phyloP scores from a whole-genome alignment of 2,888 invertebrate species.

The Agriopis marginaria region DNA sequence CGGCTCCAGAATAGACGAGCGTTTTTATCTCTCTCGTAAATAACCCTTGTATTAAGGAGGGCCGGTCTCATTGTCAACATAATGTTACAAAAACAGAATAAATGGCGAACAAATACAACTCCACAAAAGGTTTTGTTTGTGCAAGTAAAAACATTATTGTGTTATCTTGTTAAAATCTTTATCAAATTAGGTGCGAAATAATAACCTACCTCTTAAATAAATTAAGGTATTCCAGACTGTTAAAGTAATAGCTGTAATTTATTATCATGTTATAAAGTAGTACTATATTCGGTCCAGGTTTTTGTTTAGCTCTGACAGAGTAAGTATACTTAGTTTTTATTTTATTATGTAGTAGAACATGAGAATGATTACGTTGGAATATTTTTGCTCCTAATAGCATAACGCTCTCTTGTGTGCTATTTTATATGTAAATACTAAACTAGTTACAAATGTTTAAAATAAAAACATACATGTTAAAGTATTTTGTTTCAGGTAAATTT shows the following conservation, averaged over 20 bases:
- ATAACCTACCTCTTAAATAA: background rate
- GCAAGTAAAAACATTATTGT: constrained; percentile 16
- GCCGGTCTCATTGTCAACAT: constrained; percentile 30
- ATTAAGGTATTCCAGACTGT: background rate
- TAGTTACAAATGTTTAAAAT: background rate
- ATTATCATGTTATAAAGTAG: background rate
- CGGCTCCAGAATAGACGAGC: constrained; percentile 7
- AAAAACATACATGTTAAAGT: background rate
- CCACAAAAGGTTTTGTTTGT: constrained; percentile 10
- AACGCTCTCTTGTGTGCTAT: no score
- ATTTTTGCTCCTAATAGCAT: no score
- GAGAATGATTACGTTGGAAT: background rate
- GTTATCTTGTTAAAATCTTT: constrained; percentile 15
- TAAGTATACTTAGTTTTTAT: no score
- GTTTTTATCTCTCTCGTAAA: constrained; percentile 28
- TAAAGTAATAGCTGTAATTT: background rate
- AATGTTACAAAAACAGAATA: constrained; percentile 23
- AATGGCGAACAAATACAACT: constrained; percentile 21
- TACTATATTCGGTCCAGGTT: no score
- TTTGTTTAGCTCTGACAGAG: no score
- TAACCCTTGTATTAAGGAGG: constrained; percentile 32
- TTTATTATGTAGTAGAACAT: no score
- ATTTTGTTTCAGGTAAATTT: background rate
- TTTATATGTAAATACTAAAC: no score
- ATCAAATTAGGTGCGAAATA: constrained; percentile 18